A percentile compares a stretch with the other conserved stretches of the same genome.
phyloP scores from a whole-genome alignment of 2,113 vertebrate species.

The Thryonomys swinderianus region DNA sequence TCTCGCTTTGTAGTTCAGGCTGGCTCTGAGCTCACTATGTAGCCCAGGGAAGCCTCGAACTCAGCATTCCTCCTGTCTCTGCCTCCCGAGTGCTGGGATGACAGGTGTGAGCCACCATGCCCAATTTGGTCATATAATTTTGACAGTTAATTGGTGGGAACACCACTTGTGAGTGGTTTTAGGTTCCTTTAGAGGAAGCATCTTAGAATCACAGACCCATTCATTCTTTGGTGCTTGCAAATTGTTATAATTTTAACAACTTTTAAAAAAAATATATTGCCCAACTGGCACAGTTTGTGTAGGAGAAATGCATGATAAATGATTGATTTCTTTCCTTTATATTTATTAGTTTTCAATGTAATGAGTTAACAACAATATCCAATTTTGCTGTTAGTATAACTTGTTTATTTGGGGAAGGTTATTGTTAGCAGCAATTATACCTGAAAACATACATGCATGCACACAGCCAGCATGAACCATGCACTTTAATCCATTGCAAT shows the following conservation, averaged over 20 bases:
- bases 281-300: background rate
- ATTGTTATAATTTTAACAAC: background rate
- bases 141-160: background rate
- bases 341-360: background rate
- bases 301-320: background rate
- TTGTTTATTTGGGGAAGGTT: background rate
- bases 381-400: background rate
- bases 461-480: too few species aligned
- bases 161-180: background rate
- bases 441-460: background rate
- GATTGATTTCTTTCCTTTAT: background rate
- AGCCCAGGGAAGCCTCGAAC: too few species aligned
- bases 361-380: background rate
- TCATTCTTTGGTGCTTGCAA: background rate
- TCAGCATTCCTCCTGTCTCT: too few species aligned
- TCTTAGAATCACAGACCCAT: background rate
- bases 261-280: background rate
- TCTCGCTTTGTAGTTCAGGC: too few species aligned
- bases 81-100: too few species aligned
- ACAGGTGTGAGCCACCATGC: too few species aligned
- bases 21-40: too few species aligned
- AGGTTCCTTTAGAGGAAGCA: background rate
- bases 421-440: background rate
- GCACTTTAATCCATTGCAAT: background rate
- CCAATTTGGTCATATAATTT: background rate